Evolutionary conservation across 92 coral and sea anemone species (phyloP), one percentile per base, ranked within the genome.

Genomic region (Epizoanthus ramosus): DNA sequence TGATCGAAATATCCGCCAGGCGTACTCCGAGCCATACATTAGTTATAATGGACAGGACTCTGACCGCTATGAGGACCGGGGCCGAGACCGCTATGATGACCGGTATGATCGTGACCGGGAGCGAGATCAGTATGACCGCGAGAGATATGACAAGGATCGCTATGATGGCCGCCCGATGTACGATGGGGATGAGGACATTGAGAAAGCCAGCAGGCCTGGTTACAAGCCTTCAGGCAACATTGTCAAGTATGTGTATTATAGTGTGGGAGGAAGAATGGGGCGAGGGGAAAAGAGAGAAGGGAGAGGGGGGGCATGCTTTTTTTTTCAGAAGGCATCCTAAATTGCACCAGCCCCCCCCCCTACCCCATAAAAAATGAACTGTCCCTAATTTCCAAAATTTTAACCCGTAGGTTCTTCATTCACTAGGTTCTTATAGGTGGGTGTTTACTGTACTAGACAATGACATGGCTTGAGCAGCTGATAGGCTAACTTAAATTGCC

Each of bases 171-270:
- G 64, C 39, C 67, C 89, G 24, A 22, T 41, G 31, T 70, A 87
- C 85, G 60, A 86, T 7, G 79, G 74, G 35, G 93, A 90, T 15
- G 93, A 92, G 21, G 88, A 90, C 75, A 92, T 94, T 22, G 90
- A 91, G 61, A 90, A 87, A 16, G 91, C 94, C 19, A 92, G 92
- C 69, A 93, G 88, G 64, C 98, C 98, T 35, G 91, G 97, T 13
- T 94, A 93, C 85, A 93, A 94, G 75, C 94, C 96, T 9, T 71
- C 83, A 2, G 98, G 98, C 5, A 86, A 93, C 67, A 45, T 91
- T 56, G 95, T 93, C 57, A 86, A 85, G 98, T 93, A 68, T 80
- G 95, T 91, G 22, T 54, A 16, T 19, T 50, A 12, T 12, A 28
- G 31, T 28, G 2, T 2, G 31, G 31, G 31, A 28, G 31, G 31